Evolutionary conservation across 2,797 vertebrate genomes (phyloP), one percentile per base, ranked within the genome.

Genomic region (Leucoraja ocellata): DNA sequence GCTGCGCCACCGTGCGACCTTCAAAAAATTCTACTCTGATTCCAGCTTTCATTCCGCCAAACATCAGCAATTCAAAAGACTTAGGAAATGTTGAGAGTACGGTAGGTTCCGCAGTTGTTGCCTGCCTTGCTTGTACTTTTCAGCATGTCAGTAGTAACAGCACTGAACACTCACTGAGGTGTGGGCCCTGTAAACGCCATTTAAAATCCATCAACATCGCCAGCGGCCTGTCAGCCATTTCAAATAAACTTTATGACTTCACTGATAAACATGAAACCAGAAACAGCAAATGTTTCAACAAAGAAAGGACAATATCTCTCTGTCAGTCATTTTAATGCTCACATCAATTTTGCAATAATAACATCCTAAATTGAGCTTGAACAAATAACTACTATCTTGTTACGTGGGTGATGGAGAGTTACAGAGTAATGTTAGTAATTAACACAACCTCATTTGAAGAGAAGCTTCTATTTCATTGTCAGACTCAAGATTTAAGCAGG

Each of bases 201-300:
- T 88, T 68, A 68, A 68, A 23, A 68, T 36, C 61, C 84, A 88
- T 32, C 84, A 32, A 68, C 84, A 23, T 68, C 68, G 84, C 63
- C 63, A 88, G 21, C 36, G 28, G 84, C 16, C 61, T 36, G 63
- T 2, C 84, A 68, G 16, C 63, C 61, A 68, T 88, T 88, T 88
- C 10, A 68, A 88, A 68, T 88, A 68, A 88, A 88, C 84, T 88
- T 88, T 68, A 88, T 88, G 65, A 68, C 84, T 36, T 23, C n/a
- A 68, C 63, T 88, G 63, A 88, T 68, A 88, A 68, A 88, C 63
- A 88, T 68, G 58, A 32, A 86, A 86, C n/a, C 58, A 63, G 14
- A 7, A 86, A 86, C 5, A 18, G n/a, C n/a, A n/a, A 88, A 78
- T 36, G 77, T 78, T 78, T 78, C 77, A 78, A 68, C n/a, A 68